phyloP scores from a whole-genome alignment of 2,888 invertebrate genomes.

The Caenorhabditis afra region DNA sequence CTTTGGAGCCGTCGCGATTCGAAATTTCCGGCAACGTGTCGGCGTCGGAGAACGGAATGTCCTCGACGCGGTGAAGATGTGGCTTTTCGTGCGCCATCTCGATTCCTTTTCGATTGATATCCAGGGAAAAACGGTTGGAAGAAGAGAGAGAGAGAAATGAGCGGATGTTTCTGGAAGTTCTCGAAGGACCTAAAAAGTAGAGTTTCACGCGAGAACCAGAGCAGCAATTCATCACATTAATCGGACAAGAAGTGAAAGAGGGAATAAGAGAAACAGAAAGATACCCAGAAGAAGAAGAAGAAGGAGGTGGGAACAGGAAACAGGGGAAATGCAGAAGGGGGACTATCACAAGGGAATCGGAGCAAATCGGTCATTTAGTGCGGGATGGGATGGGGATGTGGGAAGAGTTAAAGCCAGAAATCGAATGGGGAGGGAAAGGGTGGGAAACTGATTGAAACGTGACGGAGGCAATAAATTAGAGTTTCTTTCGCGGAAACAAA shows the following conservation, averaged over 20 bases:
- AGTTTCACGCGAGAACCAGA: constrained; percentile 9
- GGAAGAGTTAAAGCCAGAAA: constrained; percentile 33
- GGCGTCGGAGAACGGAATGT: constrained; percentile 36
- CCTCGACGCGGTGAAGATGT: constrained; percentile 19
- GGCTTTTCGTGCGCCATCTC: too few relatives aligned
- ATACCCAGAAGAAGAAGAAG: constrained; percentile 5
- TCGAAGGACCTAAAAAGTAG: too few relatives aligned
- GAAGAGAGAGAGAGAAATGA: too few relatives aligned
- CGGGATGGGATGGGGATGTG: neutral
- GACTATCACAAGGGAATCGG: constrained; percentile 13
- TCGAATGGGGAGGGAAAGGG: constrained; percentile 6
- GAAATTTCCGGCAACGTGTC: constrained; percentile 44
- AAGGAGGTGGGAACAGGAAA: constrained; percentile 15
- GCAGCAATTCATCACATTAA: constrained; percentile 8
- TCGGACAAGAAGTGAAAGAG: neutral
- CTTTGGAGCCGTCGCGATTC: constrained; percentile 44
- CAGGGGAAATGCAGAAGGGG: constrained; percentile 7
- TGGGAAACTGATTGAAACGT: constrained; percentile 7
- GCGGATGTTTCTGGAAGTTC: too few relatives aligned
- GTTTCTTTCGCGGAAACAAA: neutral
- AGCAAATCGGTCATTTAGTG: constrained; percentile 44
- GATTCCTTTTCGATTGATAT: too few relatives aligned
- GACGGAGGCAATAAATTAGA: constrained; percentile 23
- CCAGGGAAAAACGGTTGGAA: too few relatives aligned
- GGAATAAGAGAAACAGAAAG: neutral